Evolutionary conservation across 2,113 vertebrate species (phyloP).

Genomic region (Myiagra hebetior): DNA sequence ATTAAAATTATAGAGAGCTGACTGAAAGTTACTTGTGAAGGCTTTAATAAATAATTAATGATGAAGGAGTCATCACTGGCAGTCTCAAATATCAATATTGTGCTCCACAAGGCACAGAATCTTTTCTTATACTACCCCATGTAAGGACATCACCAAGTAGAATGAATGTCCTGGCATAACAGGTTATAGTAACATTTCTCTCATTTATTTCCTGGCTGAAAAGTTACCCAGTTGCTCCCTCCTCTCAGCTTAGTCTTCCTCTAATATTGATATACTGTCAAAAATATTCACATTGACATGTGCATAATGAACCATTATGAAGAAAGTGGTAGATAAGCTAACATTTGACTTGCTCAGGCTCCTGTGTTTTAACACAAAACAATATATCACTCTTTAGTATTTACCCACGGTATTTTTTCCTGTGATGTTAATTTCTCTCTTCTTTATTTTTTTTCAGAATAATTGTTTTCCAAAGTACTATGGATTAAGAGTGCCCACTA

Average conservation of each 20-base stretch:
- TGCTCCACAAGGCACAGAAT: not conserved
- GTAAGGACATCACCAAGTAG: not conserved
- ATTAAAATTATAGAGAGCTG: not conserved
- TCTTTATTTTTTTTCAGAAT: not conserved
- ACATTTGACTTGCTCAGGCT: not conserved
- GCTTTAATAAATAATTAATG: not conserved
- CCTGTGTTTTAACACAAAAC: not conserved
- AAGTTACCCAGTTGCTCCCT: not conserved
- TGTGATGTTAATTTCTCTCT: not conserved
- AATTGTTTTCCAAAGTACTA: not conserved
- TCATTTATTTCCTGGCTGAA: not conserved
- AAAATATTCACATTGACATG: not conserved
- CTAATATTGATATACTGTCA: not conserved
- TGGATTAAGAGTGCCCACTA: not conserved
- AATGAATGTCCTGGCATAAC: not conserved
- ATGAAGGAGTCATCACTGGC: not conserved
- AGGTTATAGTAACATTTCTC: not conserved
- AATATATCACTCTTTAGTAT: accelerated
- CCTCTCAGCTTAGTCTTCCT: not conserved
- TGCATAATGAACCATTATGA: not conserved
- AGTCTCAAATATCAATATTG: not conserved
- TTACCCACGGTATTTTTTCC: not conserved
- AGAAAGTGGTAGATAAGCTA: not conserved
- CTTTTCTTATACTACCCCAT: not conserved
- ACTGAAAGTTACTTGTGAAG: not conserved